These are phyloP conservation scores for Herpailurus yagouaroundi DNA, from an alignment of 2,113 vertebrate genomes.

Conservation along the genomic window DNA sequence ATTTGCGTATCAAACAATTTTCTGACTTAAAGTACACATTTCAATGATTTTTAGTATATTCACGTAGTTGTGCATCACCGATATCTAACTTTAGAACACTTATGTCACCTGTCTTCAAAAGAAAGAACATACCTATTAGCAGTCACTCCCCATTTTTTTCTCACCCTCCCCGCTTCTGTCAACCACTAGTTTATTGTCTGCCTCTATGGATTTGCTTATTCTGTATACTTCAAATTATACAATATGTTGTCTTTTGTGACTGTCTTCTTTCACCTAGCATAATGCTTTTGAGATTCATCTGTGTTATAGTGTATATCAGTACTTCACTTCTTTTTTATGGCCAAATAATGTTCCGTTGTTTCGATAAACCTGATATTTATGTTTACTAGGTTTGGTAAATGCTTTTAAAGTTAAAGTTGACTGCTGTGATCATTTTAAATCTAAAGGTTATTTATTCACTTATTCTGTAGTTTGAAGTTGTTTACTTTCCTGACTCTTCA, in stretches of 20 bases:
- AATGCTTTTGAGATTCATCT: not conserved
- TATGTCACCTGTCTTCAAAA: not conserved
- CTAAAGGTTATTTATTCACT: not conserved
- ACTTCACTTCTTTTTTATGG: not conserved
- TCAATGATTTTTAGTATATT: not conserved
- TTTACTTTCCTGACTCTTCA: not conserved
- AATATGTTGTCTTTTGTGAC: not conserved
- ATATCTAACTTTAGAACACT: not conserved
- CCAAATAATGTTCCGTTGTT: not conserved
- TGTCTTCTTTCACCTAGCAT: not conserved
- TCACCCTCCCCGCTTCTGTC: not conserved
- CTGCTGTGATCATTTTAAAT: slow-evolving; percentile 3
- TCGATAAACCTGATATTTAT: not conserved
- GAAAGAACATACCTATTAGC: not conserved
- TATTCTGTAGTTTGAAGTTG: not conserved
- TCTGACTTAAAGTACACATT: not conserved
- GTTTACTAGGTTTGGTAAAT: not conserved
- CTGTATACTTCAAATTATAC: not conserved
- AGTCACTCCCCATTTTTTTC: not conserved
- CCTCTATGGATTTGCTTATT: not conserved
- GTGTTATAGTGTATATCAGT: not conserved
- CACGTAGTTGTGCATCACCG: not conserved
- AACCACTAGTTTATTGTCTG: not conserved
- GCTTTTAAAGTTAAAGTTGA: not conserved
- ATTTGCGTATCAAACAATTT: not conserved